Percentiles rank a stretch among this genome's conserved stretches.
phyloP scores from a whole-genome alignment of 2,113 vertebrate genomes.

The Sterrhoptilus dennistouni region DNA sequence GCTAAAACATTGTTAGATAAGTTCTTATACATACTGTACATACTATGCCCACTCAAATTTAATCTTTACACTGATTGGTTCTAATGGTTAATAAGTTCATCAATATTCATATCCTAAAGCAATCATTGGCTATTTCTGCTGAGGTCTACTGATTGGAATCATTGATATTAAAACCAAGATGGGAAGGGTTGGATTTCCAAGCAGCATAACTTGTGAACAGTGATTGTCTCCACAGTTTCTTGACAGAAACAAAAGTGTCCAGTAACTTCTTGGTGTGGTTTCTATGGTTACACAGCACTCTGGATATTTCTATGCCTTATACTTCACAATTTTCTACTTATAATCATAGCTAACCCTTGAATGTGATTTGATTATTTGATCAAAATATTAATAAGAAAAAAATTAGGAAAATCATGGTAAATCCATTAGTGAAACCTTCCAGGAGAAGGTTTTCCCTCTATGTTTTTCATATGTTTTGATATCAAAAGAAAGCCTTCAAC shows the following conservation, averaged over 20 bases:
- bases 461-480: not conserved
- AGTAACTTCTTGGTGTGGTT: not conserved
- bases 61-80: not conserved
- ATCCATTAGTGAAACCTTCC: not conserved
- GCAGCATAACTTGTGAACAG: fast-evolving
- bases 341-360: not conserved
- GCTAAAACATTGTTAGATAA: not conserved
- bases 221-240: fast-evolving
- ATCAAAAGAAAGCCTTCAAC: not conserved
- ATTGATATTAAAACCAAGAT: not conserved
- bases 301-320: not conserved
- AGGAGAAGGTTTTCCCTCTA: not conserved
- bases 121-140: not conserved
- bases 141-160: not conserved
- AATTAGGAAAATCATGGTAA: not conserved
- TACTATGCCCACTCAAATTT: fast-evolving
- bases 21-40: not conserved
- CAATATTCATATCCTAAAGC: not conserved
- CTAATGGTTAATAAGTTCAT: not conserved
- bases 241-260: not conserved
- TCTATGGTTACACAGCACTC: not conserved
- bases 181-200: not conserved
- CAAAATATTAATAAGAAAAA: not conserved
- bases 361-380: not conserved
- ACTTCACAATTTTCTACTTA: not conserved